A percentile compares a stretch with the other conserved stretches of the same genome.
phyloP scores from a whole-genome alignment of 2,888 invertebrate genomes.

The Pedicia rivosa region DNA sequence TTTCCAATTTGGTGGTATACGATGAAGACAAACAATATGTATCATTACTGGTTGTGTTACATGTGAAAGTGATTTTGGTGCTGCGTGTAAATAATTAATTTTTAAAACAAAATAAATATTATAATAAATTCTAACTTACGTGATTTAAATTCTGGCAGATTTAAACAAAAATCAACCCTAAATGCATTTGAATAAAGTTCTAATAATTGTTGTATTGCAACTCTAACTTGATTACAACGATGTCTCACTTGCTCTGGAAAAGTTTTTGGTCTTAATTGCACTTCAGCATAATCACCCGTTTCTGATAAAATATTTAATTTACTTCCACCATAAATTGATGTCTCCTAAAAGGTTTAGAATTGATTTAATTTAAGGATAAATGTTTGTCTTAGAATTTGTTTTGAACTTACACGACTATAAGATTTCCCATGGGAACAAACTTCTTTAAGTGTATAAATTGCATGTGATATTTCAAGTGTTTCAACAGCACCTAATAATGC shows the following conservation, averaged over 20 bases:
- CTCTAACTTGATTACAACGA: slow-evolving; percentile 56
- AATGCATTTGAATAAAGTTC: slow-evolving; percentile 76
- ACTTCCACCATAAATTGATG: slow-evolving; percentile 15
- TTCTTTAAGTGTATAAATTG: slow-evolving; percentile 38
- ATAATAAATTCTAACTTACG: slow-evolving; percentile 26
- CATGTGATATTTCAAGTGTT: slow-evolving; percentile 69
- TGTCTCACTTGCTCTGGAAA: slow-evolving; percentile 43
- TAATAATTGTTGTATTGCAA: slow-evolving; percentile 66
- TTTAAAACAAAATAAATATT: slow-evolving; percentile 4
- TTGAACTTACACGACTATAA: no score
- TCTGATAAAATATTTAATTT: slow-evolving; percentile 50
- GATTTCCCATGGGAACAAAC: slow-evolving; percentile 24
- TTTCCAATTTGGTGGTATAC: slow-evolving; percentile 59
- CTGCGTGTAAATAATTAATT: slow-evolving; percentile 26
- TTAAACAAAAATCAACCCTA: slow-evolving; percentile 66
- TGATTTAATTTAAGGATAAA: slow-evolving; percentile 16
- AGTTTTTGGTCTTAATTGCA: slow-evolving; percentile 40
- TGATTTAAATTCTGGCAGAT: slow-evolving; percentile 37
- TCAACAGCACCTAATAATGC: slow-evolving; percentile 78
- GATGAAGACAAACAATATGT: slow-evolving; percentile 67
- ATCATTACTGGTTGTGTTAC: slow-evolving; percentile 62
- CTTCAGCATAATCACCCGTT: slow-evolving; percentile 52
- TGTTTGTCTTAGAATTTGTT: no score
- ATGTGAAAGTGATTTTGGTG: slow-evolving; percentile 49
- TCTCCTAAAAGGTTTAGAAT: not conserved